Evolutionary conservation across 2,888 invertebrate genomes (phyloP), one percentile per base, ranked within the genome.

Genomic region (Nipponacmea schrenckii): DNA sequence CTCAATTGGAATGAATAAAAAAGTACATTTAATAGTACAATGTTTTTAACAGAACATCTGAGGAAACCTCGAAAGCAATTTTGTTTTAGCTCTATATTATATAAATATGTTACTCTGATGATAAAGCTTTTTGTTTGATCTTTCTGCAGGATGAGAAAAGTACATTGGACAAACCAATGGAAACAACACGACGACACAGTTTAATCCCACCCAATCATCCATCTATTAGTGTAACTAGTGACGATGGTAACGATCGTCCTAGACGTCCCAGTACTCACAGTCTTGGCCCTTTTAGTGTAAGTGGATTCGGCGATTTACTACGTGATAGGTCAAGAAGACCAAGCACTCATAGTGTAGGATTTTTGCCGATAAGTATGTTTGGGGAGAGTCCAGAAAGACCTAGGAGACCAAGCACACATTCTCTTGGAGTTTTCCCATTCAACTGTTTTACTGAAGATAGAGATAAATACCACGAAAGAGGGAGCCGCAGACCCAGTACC

Each of bases 211-310:
- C 85, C 24, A 71, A 71, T 26, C 69, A 71, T 0, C 85, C 85
- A 26, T 78, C 79, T 46, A 84, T 85, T 67, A 83, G 80, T 73
- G 79, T 84, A 71, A 82, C 83, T 64, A 77, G 82, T 31, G 85
- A 85, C 31, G 84, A 84, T 66, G 74, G 78, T 65, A 77, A 76
- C 46, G 84, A 83, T 72, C 79, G 81, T 68, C 80, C 83, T 20
- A 81, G 86, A 67, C 77, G 86, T 48, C 81, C 86, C 66, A 86
- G 86, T 73, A 86, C 87, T 12, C 87, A 87, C 78, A 88, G 87
- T 76, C 82, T 88, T 69, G 88, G 88, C 48, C 75, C 76, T 39
- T 78, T 78, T 72, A 74, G 72, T 71, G 76, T 78, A 76, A 78
- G 78, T 76, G 78, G 78, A 31, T 69, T 77, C 64, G 74, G 75